phyloP scores from a whole-genome alignment of 2,797 vertebrate genomes.

The Parotocinclus haroldoi region DNA sequence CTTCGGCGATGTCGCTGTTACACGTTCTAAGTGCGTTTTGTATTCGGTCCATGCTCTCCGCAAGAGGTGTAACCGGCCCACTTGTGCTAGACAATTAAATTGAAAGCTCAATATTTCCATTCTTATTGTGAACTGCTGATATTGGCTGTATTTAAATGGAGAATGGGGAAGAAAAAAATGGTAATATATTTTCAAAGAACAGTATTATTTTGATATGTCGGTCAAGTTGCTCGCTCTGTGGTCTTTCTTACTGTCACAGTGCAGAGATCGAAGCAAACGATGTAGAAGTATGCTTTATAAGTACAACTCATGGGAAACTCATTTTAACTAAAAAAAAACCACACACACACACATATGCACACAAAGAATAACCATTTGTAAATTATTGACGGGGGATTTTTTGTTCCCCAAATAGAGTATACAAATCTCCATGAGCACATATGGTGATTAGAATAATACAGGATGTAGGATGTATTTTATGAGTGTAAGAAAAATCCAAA shows the following conservation, averaged over 20 bases:
- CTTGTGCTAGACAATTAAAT: slow-evolving; percentile 70
- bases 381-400: slow-evolving; percentile 19
- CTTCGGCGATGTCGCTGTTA: slow-evolving; percentile 67
- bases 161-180: slow-evolving; percentile 63
- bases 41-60: slow-evolving; percentile 71
- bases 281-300: slow-evolving; percentile 82
- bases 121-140: slow-evolving; percentile 71
- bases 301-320: slow-evolving; percentile 57
- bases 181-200: slow-evolving; percentile 81
- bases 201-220: slow-evolving; percentile 83
- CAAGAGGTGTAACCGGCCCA: slow-evolving; percentile 62
- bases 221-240: slow-evolving; percentile 80
- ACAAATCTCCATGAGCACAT: slow-evolving; percentile 57
- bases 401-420: slow-evolving; percentile 55
- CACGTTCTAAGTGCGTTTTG: slow-evolving; percentile 74
- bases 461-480: slow-evolving; percentile 47
- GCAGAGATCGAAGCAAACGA: slow-evolving; percentile 73
- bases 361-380: slow-evolving; percentile 34
- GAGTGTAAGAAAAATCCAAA: not conserved
- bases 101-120: slow-evolving; percentile 75
- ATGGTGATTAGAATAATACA: slow-evolving; percentile 50
- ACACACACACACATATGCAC: not conserved
- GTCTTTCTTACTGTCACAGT: slow-evolving; percentile 69
- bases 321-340: slow-evolving; percentile 40
- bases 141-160: slow-evolving; percentile 71